Evolutionary conservation across 2,888 invertebrate genomes (phyloP).

Genomic region (Monochamus alternatus): DNA sequence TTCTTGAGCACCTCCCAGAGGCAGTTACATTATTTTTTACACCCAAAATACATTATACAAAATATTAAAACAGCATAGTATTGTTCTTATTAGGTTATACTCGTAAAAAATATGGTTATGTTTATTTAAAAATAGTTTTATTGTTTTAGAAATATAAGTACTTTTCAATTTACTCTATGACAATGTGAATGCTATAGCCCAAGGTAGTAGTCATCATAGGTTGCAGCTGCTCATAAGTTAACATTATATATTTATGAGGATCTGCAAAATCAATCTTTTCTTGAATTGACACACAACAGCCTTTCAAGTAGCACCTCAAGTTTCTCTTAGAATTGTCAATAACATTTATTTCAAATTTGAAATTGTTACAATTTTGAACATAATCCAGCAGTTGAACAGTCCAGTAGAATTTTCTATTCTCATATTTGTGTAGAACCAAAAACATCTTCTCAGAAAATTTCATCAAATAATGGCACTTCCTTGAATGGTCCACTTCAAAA

Average conservation of each 20-base stretch:
- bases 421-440: too few species aligned
- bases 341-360: conserved; percentile 64
- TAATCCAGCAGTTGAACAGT: conserved; percentile 61
- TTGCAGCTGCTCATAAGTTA: conserved; percentile 50
- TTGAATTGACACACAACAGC: conserved; percentile 47
- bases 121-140: too few species aligned
- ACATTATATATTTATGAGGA: conserved; percentile 38
- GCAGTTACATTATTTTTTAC: too few species aligned
- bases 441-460: too few species aligned
- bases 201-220: conserved; percentile 43
- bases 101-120: too few species aligned
- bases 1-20: too few species aligned
- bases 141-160: too few species aligned
- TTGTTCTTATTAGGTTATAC: too few species aligned
- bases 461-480: conserved; percentile 55
- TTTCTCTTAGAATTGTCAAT: conserved; percentile 57
- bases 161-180: conserved; percentile 47
- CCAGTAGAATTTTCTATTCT: conserved; percentile 57
- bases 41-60: too few species aligned
- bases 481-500: too few species aligned
- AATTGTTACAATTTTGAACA: conserved; percentile 53
- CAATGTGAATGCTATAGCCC: conserved; percentile 47
- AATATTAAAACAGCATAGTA: too few species aligned
- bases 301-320: conserved; percentile 52
- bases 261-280: conserved; percentile 45